These are phyloP conservation scores for Eciton burchellii DNA, from an alignment of 1,140 invertebrate genomes.

Conservation along the genomic window DNA sequence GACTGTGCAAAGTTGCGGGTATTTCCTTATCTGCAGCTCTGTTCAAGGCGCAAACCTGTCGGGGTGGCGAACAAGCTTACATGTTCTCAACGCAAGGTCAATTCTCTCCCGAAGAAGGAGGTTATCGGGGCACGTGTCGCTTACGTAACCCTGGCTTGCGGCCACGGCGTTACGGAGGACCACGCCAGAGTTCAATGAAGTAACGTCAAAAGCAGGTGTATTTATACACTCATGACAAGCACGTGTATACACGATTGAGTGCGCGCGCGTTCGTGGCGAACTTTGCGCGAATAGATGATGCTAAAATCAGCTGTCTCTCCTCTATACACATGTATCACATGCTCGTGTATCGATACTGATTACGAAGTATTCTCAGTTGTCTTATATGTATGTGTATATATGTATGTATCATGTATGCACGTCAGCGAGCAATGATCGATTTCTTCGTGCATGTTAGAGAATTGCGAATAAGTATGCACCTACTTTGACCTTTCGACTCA, in stretches of 20 bases:
- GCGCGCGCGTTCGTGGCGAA: constrained; percentile 65
- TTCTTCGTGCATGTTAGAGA: neutral
- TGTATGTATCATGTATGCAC: neutral
- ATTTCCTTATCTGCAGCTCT: neutral
- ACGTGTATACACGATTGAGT: constrained; percentile 68
- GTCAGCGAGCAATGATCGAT: neutral
- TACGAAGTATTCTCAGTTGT: neutral
- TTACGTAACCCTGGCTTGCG: constrained; percentile 82
- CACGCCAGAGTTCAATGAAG: constrained; percentile 85
- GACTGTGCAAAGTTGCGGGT: neutral
- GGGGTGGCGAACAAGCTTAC: constrained; percentile 12
- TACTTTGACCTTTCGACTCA: constrained; percentile 28
- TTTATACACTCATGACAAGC: constrained; percentile 68
- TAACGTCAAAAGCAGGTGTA: constrained; percentile 78
- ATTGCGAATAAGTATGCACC: neutral
- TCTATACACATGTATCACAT: neutral
- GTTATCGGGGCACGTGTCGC: constrained; percentile 77
- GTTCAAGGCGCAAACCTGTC: constrained; percentile 22
- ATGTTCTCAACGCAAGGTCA: constrained; percentile 78
- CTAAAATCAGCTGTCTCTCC: constrained; percentile 68
- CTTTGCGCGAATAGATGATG: constrained; percentile 75
- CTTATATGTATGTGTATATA: neutral
- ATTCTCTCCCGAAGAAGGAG: constrained; percentile 78
- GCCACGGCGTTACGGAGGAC: constrained; percentile 75
- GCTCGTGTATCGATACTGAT: neutral